Base-by-base conservation (phyloP, 2,888 invertebrate genomes). In the Bedellia somnulentella region DNA sequence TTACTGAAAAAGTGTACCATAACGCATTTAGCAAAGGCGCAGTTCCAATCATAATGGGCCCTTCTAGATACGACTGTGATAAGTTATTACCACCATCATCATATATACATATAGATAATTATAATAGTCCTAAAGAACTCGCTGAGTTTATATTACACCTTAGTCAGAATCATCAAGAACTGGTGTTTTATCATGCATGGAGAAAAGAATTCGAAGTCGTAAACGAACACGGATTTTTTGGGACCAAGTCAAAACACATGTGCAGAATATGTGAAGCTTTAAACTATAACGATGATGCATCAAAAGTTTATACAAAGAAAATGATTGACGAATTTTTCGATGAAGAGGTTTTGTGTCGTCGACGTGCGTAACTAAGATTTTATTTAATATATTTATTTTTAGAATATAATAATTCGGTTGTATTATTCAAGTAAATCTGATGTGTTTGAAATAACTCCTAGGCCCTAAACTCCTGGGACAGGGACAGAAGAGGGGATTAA, bases 1-100 rank as follows among this genome's bases (percentile, higher is more conserved):
- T 87, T 26, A 86, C 86, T 0, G 87, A 87, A 46, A 87, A 87
- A 49, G 47, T 80, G 1, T 87, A 81, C 57, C 81, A 83, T 70
- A 78, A 86, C 40, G 83, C 81, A 0, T 85, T 79, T 41, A 44
- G 57, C 2, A 85, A 83, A 49, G 75, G 78, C 10, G 67, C 83
- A 1, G 78, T 86, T 16, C 86, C 86, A 0, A 56, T 86, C 3
- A 80, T 86, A 23, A 79, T 84, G 77, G 87, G 86, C 0, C 68
- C 81, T 2, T 47, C 70, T 2, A 31, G 27, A 52, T 67, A 44
- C 67, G 83, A 67, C 31, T 64, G 64, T 38, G 44, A 58, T 15
- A 59, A 47, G 22, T 44, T 85, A 5, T 49, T 86, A 16, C 86
- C 86, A 1, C 82, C 83, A 0, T 48, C 70, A 32, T 86, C 86